Evolutionary conservation across 2,113 vertebrate species (phyloP).

Genomic region (Gyps fulvus): DNA sequence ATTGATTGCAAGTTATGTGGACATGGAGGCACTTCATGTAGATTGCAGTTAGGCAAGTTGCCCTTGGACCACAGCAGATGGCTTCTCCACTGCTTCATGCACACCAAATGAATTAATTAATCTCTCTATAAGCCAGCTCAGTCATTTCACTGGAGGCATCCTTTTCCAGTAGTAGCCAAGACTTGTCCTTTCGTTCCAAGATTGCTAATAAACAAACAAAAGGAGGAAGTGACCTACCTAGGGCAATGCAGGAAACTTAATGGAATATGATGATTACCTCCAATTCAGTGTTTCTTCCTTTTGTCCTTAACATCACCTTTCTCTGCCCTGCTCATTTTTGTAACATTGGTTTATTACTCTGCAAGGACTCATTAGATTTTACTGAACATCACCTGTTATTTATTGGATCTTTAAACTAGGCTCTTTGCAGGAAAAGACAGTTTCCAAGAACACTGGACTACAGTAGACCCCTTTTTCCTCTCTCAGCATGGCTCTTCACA

Average conservation of each 20-base stretch:
- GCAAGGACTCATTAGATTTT: background rate
- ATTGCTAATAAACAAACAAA: slow-evolving; percentile 1
- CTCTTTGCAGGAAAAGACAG: background rate
- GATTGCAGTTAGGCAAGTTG: background rate
- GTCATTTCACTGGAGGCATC: background rate
- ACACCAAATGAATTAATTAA: background rate
- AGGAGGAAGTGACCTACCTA: slow-evolving; percentile 15
- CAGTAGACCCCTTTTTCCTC: background rate
- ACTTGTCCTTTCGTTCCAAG: background rate
- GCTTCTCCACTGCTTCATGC: background rate
- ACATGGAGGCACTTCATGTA: accelerated
- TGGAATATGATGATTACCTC: background rate
- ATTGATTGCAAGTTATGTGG: background rate
- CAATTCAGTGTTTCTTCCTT: slow-evolving; percentile 19
- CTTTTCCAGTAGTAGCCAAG: background rate
- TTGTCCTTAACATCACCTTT: background rate
- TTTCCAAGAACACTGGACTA: background rate
- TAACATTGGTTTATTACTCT: background rate
- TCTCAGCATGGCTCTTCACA: background rate
- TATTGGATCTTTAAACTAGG: background rate
- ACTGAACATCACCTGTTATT: background rate
- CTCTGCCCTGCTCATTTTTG: background rate
- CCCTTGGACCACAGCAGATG: background rate
- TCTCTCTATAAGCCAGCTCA: background rate
- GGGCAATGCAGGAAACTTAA: slow-evolving; percentile 1